Evolutionary conservation across 1,140 invertebrate genomes (phyloP), one percentile per base, ranked within the genome.

Genomic region (Panagrolaimus sp.): DNA sequence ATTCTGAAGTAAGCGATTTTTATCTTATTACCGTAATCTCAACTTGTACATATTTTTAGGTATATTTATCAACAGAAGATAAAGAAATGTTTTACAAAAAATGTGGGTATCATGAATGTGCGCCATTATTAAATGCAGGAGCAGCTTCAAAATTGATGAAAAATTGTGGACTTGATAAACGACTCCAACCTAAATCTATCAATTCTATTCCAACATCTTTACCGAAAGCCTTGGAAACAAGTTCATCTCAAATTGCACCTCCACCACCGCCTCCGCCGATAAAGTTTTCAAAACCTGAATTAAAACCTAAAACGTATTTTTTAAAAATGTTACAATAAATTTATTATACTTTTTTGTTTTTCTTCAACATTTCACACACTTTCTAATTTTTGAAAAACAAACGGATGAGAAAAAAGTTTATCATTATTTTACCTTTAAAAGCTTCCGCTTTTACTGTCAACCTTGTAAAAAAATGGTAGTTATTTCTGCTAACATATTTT

Each of bases 51-150:
- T 21, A 52, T 58, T 58, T 58, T 58, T 14, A 58, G 52, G 17
- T 58, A 2, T 58, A 26, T 26, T 14, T 58, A 6, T 58, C 52
- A 28, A 58, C 52, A 14, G 52, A 58, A 58, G 52, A 58, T 28
- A 58, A 58, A 58, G 21, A 58, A 21, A 28, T 26, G 17, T 58
- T 58, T 28, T 58, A 58, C 5, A 58, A 58, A 4, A 21, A 17
- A 10, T 58, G 52, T 28, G 52, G 52, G 14, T 58, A 58, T 58
- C 14, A 21, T 0, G 52, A 58, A 10, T 58, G 52, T 58, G 14
- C 52, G 10, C 21, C 21, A n/a, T 10, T 58, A 12, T 21, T 58
- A 14, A 58, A 58, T 24, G 17, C 8, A 2, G 52, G 52, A 12
- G 52, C 52, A 21, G 52, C 21, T 12, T 58, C 52, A 21, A 58